Conservation (phyloP, 2,888 invertebrate species). For the Parnassius apollo region DNA sequence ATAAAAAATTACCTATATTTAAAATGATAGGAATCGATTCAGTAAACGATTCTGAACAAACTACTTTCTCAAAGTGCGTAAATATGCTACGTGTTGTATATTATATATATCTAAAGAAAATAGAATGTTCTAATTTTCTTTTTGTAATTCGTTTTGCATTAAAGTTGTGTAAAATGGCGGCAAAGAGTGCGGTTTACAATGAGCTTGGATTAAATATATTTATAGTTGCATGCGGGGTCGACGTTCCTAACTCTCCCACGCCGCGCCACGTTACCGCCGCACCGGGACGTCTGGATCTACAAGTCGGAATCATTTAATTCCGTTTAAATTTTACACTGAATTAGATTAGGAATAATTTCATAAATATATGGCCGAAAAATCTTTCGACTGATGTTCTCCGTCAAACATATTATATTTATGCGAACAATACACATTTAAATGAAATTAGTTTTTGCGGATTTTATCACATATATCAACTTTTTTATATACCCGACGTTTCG, state of each 20-base stretch:
- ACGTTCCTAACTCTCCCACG: conserved; percentile 66
- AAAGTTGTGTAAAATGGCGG: conserved; percentile 19
- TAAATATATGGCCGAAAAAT: conserved; percentile 15
- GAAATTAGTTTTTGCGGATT: too few relatives aligned
- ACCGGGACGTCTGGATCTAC: conserved; percentile 19
- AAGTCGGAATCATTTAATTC: conserved; percentile 26
- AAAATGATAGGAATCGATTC: too few relatives aligned
- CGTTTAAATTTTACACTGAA: conserved; percentile 24
- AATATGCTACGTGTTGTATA: too few relatives aligned
- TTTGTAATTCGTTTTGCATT: not conserved
- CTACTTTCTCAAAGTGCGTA: too few relatives aligned
- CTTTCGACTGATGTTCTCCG: not conserved
- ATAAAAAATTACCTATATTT: too few relatives aligned
- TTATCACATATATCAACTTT: too few relatives aligned
- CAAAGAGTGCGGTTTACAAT: conserved; percentile 18
- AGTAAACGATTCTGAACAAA: too few relatives aligned
- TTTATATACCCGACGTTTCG: too few relatives aligned
- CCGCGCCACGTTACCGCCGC: conserved; percentile 33
- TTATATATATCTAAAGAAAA: too few relatives aligned
- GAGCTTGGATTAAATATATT: conserved; percentile 47
- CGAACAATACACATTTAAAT: too few relatives aligned
- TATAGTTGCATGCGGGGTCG: conserved; percentile 70
- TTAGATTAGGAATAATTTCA: conserved; percentile 17
- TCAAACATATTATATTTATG: too few relatives aligned
- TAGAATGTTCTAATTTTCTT: too few relatives aligned